phyloP scores from a whole-genome alignment of 2,888 invertebrate genomes.

The Gastrophysa polygoni region DNA sequence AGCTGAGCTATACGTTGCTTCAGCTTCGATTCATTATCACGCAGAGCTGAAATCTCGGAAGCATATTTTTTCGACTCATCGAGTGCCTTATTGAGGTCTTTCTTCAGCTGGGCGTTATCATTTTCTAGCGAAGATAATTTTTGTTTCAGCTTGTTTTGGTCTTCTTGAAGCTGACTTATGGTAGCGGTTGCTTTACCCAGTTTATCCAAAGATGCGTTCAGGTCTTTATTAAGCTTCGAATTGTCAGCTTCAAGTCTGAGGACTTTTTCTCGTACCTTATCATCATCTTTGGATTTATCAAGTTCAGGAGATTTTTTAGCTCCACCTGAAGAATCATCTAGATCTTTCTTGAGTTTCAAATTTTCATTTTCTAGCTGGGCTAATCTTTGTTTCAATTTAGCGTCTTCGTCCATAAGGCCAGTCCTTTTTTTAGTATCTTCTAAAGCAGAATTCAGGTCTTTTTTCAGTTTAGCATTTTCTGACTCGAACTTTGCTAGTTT shows the following conservation, averaged over 20 bases:
- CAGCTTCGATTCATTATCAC: conserved; percentile 18
- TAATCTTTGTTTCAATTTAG: conserved; percentile 32
- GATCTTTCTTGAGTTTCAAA: conserved; percentile 32
- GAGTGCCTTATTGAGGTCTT: conserved; percentile 25
- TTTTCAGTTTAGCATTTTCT: conserved; percentile 35
- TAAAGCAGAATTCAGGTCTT: conserved; percentile 28
- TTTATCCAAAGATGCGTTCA: conserved; percentile 31
- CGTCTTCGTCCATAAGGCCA: conserved; percentile 24
- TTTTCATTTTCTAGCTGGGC: conserved; percentile 34
- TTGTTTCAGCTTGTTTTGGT: conserved; percentile 37
- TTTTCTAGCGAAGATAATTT: conserved; percentile 33
- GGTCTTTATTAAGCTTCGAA: conserved; percentile 35
- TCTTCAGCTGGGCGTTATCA: conserved; percentile 32
- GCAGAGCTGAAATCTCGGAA: conserved; percentile 19
- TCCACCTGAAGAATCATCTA: conserved; percentile 32
- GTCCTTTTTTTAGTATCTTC: conserved; percentile 33
- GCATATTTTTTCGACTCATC: conserved; percentile 28
- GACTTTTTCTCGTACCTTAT: conserved; percentile 11
- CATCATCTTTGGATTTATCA: conserved; percentile 7
- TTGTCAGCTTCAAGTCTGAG: conserved; percentile 40
- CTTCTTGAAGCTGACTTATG: conserved; percentile 31
- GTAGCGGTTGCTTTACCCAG: conserved; percentile 21
- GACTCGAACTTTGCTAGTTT: conserved; percentile 30
- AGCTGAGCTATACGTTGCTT: conserved; percentile 27
- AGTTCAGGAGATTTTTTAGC: conserved; percentile 29